These are phyloP conservation scores for human (Homo sapiens) DNA, from an alignment of 2,113 vertebrate genomes.

Conservation along the genomic window DNA sequence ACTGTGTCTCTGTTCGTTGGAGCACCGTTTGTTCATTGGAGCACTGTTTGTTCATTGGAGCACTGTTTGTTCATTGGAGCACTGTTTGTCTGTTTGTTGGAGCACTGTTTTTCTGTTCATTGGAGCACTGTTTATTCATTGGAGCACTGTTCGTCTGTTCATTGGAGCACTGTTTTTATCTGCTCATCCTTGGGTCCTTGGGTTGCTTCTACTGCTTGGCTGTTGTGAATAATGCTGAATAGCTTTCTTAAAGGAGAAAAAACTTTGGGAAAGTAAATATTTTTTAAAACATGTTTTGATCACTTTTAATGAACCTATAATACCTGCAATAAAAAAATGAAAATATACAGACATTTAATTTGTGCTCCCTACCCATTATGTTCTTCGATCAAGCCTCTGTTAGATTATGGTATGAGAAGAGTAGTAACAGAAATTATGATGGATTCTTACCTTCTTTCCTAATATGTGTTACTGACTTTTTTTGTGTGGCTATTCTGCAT, in stretches of 20 bases:
- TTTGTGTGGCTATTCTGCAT: background rate
- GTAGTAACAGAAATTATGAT: background rate
- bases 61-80: too few relatives aligned
- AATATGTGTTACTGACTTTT: background rate
- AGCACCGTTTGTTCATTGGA: too few relatives aligned
- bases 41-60: too few relatives aligned
- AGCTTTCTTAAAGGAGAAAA: background rate
- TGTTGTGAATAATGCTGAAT: background rate
- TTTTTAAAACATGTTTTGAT: background rate
- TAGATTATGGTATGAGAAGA: background rate
- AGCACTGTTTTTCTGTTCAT: too few relatives aligned
- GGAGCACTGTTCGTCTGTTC: too few relatives aligned
- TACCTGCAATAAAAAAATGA: background rate
- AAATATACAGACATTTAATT: background rate
- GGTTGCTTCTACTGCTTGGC: background rate
- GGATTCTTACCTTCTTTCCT: background rate
- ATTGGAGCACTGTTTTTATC: too few relatives aligned
- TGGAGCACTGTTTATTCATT: too few relatives aligned
- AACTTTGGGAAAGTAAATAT: background rate
- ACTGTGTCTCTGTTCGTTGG: too few relatives aligned
- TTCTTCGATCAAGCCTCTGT: background rate
- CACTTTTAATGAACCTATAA: background rate
- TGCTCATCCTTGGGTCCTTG: background rate
- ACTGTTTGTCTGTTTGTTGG: too few relatives aligned
- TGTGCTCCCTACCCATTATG: background rate